Conservation (phyloP, 2,888 invertebrate genomes). For the Trachelus tabidus region DNA sequence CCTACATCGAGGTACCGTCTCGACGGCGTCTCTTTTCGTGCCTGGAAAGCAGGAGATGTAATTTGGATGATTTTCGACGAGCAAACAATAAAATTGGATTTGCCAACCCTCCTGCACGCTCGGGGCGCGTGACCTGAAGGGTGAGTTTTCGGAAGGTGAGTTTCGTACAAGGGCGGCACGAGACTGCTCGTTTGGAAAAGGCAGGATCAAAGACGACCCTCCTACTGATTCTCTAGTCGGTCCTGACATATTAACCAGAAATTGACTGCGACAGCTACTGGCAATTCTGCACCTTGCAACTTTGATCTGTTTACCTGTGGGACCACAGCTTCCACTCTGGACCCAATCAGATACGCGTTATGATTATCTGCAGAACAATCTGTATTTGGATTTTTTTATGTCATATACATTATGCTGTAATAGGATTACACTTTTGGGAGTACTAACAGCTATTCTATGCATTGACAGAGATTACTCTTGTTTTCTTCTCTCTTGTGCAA, state of each 20-base stretch:
- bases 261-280: slow-evolving; percentile 54
- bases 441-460: too few relatives aligned
- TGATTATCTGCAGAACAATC: too few relatives aligned
- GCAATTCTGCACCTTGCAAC: slow-evolving; percentile 41
- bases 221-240: slow-evolving; percentile 38
- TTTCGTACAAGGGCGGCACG: slow-evolving; percentile 22
- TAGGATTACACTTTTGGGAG: too few relatives aligned
- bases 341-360: not conserved
- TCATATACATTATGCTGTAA: too few relatives aligned
- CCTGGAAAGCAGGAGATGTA: slow-evolving; percentile 10
- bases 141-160: slow-evolving; percentile 48
- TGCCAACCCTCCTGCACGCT: slow-evolving; percentile 37
- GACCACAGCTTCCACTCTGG: slow-evolving; percentile 30
- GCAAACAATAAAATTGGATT: slow-evolving; percentile 54
- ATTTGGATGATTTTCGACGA: slow-evolving; percentile 22
- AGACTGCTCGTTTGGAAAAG: slow-evolving; percentile 15
- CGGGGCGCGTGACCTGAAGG: slow-evolving; percentile 44
- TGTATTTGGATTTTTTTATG: too few relatives aligned
- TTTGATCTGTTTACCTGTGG: slow-evolving; percentile 48
- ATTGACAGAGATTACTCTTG: too few relatives aligned
- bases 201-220: slow-evolving; percentile 46
- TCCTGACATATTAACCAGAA: slow-evolving; percentile 55
- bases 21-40: not conserved
- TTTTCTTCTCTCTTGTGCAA: too few relatives aligned
- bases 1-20: too few relatives aligned